Base-by-base conservation (phyloP, 2,113 vertebrate species). In the Bungarus multicinctus region DNA sequence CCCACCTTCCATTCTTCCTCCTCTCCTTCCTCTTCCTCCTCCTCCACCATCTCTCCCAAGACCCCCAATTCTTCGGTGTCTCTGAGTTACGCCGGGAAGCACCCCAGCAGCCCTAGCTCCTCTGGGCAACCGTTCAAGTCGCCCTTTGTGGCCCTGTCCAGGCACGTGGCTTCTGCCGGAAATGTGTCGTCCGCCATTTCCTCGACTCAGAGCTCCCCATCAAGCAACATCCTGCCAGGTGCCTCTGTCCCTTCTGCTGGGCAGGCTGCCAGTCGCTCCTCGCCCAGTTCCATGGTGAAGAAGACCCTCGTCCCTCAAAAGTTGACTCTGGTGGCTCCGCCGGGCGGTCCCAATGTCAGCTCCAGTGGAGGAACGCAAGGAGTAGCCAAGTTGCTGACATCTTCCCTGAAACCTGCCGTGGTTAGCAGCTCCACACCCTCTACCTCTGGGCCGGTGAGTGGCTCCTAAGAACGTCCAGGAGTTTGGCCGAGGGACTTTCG, bases 321-420 rank as follows among this genome's bases (percentile, higher is more conserved):
- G 94, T 95, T 98, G 91, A 98, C 98, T 11, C 93, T 98, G 93
- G 98, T 98, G 95, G 98, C 98, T 1, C 98, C 98, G 20, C 98
- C 98, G 0, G 98, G 98, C 27, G 98, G 98, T 52, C 97, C 97
- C 50, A 98, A 98, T 0, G 98, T 98, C 93, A 98, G 98, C 94
- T 98, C 98, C 20, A 95, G 98, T 0, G 97, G 97, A 69, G 98
- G 98, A 85, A 98, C 98, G 4, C 98, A 98, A 95, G 98, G 98
- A 0, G 98, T 98, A 91, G 98, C 98, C 91, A 98, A 98, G 93
- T 52, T 98, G 91, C 91, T 98, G 94, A 98, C 98, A n/a, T 98
- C 98, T 30, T 98, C 98, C 69, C 96, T 98, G 54, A 98, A 98
- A 91, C 97, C 98, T 23, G 94, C 97, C 11, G 95, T 95, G 52